phyloP scores from a whole-genome alignment of 1,140 invertebrate species.

The Camponotus floridanus region DNA sequence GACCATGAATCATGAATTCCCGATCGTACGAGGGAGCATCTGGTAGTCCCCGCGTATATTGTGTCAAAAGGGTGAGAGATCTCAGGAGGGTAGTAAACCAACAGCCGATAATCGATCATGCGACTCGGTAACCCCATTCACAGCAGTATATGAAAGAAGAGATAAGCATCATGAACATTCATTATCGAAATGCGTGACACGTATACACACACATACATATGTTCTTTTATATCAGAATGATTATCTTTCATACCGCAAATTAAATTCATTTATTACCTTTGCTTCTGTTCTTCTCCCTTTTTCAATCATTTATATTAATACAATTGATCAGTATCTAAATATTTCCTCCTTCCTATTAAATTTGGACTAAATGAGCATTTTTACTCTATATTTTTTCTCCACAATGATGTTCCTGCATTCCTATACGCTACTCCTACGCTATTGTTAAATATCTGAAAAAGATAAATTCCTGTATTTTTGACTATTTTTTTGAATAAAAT shows the following conservation, averaged over 20 bases:
- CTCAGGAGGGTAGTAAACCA: slow-evolving; percentile 46
- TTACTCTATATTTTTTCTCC: background rate
- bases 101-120: slow-evolving; percentile 66
- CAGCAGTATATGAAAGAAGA: slow-evolving; percentile 36
- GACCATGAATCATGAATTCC: slow-evolving; percentile 60
- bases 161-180: slow-evolving; percentile 54
- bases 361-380: background rate
- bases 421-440: background rate
- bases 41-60: slow-evolving; percentile 38
- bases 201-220: background rate
- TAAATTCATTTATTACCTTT: slow-evolving; percentile 24
- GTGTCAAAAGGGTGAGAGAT: slow-evolving; percentile 28
- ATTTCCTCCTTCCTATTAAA: slow-evolving; percentile 1
- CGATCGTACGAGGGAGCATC: slow-evolving; percentile 33
- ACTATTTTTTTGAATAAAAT: background rate
- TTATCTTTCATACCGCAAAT: slow-evolving; percentile 16
- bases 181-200: slow-evolving; percentile 29
- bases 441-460: slow-evolving; percentile 25
- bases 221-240: background rate
- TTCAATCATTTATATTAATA: background rate
- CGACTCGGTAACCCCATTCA: slow-evolving; percentile 64
- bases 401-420: slow-evolving; percentile 4
- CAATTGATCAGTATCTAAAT: background rate
- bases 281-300: background rate
- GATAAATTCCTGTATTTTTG: slow-evolving; percentile 7